phyloP scores from a whole-genome alignment of 2,888 invertebrate genomes.

The Spodoptera exigua region DNA sequence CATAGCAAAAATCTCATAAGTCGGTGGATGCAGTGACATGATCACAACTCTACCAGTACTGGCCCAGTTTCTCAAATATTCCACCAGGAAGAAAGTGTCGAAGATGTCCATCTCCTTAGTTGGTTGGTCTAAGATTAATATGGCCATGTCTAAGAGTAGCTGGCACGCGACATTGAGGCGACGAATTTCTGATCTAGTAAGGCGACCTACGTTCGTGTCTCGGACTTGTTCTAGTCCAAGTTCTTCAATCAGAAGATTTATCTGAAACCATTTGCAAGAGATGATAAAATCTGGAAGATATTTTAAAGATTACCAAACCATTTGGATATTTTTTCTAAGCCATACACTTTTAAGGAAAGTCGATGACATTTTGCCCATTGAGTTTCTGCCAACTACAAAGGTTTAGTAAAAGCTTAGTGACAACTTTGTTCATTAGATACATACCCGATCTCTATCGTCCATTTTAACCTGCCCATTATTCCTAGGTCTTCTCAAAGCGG shows the following conservation, averaged over 20 bases:
- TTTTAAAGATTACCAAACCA: too few relatives aligned
- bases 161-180: constrained; percentile 97
- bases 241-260: constrained; percentile 96
- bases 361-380: too few relatives aligned
- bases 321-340: too few relatives aligned
- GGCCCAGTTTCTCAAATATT: constrained; percentile 98
- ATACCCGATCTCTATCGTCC: constrained; percentile 93
- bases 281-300: neutral
- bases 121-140: constrained; percentile 96
- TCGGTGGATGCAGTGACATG: constrained; percentile 97
- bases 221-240: constrained; percentile 96
- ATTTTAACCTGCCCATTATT: constrained; percentile 91
- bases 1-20: constrained; percentile 98
- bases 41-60: constrained; percentile 94
- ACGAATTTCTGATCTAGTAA: constrained; percentile 96
- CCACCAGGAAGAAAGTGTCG: constrained; percentile 98
- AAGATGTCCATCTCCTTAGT: constrained; percentile 97
- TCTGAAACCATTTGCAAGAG: constrained; percentile 85
- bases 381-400: too few relatives aligned
- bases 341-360: too few relatives aligned
- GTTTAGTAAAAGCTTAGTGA: too few relatives aligned
- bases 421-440: neutral
- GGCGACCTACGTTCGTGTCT: constrained; percentile 94
- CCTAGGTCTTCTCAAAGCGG: constrained; percentile 91
- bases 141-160: constrained; percentile 94